Evolutionary conservation across 2,113 vertebrate species (phyloP), one percentile per base, ranked within the genome.

Genomic region (Tinamus guttatus): DNA sequence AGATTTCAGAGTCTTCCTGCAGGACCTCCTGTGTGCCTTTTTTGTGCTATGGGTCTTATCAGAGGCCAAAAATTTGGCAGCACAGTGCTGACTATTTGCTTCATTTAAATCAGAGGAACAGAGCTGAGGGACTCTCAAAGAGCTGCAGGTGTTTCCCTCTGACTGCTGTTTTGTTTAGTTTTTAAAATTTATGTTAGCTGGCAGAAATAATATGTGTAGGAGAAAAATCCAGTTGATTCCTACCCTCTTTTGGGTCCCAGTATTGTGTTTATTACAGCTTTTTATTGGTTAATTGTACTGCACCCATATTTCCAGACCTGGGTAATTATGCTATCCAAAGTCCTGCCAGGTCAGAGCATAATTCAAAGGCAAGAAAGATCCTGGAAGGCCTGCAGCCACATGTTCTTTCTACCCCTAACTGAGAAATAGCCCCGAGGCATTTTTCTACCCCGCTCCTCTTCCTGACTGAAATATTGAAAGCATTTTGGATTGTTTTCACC

Each of bases 71-170:
- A 43, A 63, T 18, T 28, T 58, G 76, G 43, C 52, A 49, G 73
- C 30, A 20, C 9, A 3, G 79, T 65, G 52, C 41, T 81, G 19
- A 70, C 58, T 78, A 89, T 93, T 84, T 88, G 69, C 40, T 64
- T 79, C 34, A 43, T 91, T 94, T 79, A 88, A 73, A 86, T 74
- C 0, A 1, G 1, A 51, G 87, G 68, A 83, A 86, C 63, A 81
- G 43, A 56, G 59, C 76, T 49, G 86, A 89, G 64, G 22, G 47
- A 21, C 9, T 74, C 64, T 69, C 32, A 8, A 51, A 62, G 68
- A 86, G 38, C 63, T 54, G 92, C 96, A 98, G 96, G 86, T 97
- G 93, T 87, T 98, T 97, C 92, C 92, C 62, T 9, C 8, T 3
- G 30, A 75, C 77, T 22, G 30, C 54, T 93, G 47, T 25, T 49